A percentile compares a stretch with the other conserved stretches of the same genome.
phyloP scores from a whole-genome alignment of 1,140 invertebrate species.

The Euwallacea similis region DNA sequence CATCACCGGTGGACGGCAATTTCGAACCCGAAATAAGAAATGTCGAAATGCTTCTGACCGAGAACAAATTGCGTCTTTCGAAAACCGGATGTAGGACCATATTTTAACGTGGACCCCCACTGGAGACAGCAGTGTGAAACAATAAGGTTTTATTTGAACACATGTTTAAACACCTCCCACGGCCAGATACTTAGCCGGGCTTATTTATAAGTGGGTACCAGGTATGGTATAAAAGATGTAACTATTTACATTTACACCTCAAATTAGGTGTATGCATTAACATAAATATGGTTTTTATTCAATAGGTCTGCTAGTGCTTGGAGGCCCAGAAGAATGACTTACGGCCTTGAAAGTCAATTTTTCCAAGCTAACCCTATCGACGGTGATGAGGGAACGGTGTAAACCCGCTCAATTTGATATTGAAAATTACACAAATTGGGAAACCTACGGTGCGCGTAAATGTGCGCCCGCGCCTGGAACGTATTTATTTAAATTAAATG shows the following conservation, averaged over 20 bases:
- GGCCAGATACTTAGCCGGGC: slow-evolving; percentile 16
- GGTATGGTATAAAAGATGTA: slow-evolving; percentile 29
- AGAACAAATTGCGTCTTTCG: slow-evolving; percentile 11
- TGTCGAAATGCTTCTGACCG: not conserved
- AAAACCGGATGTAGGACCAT: slow-evolving; percentile 18
- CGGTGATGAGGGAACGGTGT: too few relatives aligned
- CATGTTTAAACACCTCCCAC: slow-evolving; percentile 49
- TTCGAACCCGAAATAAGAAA: not conserved
- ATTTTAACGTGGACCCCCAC: slow-evolving; percentile 39
- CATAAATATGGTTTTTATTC: slow-evolving; percentile 12
- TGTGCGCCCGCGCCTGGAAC: too few relatives aligned
- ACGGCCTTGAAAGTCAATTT: too few relatives aligned
- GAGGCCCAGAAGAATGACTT: too few relatives aligned
- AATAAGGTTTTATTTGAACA: slow-evolving; percentile 51
- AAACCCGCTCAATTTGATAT: too few relatives aligned
- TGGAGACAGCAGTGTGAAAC: slow-evolving; percentile 42
- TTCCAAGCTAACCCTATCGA: too few relatives aligned
- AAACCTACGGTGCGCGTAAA: too few relatives aligned
- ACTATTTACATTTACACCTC: slow-evolving; percentile 31
- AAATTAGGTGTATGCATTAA: slow-evolving; percentile 31
- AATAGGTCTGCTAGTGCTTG: not conserved
- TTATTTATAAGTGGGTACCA: slow-evolving; percentile 32
- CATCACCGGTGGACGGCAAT: not conserved
- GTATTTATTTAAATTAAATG: too few relatives aligned
- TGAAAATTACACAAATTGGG: too few relatives aligned